Evolutionary conservation across 2,888 invertebrate genomes (phyloP), one percentile per base, ranked within the genome.

Genomic region (Tetrapedia diversipes): DNA sequence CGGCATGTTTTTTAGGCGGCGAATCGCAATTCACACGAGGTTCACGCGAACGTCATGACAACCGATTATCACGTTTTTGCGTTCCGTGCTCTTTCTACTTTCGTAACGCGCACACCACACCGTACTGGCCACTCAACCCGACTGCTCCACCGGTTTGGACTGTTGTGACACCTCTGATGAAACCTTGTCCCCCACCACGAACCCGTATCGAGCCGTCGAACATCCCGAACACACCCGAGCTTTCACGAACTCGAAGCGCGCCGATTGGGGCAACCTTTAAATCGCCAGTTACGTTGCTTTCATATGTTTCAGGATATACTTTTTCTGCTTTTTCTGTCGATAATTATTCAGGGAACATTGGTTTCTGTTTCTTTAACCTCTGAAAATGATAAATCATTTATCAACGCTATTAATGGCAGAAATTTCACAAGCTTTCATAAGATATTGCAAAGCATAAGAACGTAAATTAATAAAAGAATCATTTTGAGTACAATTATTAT

Each of bases 11-110:
- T 79, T 68, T 63, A 71, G 67, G 71, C 69, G 59, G 54, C 57
- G 68, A 54, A 37, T 56, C 74, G 47, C 70, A 70, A 41, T 57
- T 39, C 59, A 65, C 59, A 65, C 70, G 51, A 72, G 49, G 39
- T 66, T 88, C 85, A 86, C 86, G 85, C 86, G 67, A 84, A 65
- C 80, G 69, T 83, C 86, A 86, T 88, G 77, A 83, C 86, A 86
- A 81, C 47, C 49, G 54, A 53, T 56, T 73, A 56, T 75, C 80
- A 64, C 78, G 79, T 56, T 76, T 79, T 68, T 70, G 67, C 22
- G 47, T 64, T 78, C 76, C 66, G 64, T 75, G 45, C 75, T 81
- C 76, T 74, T 64, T 47, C 71, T 74, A 57, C 61, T 85, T 67
- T 63, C 72, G 75, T 57, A 45, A 70, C 79, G 64, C 81, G 66